Percentiles rank a stretch among this genome's conserved stretches.
These are phyloP conservation scores for Leucophenga varia DNA, from an alignment of 1,140 invertebrate species.

Conservation along the genomic window DNA sequence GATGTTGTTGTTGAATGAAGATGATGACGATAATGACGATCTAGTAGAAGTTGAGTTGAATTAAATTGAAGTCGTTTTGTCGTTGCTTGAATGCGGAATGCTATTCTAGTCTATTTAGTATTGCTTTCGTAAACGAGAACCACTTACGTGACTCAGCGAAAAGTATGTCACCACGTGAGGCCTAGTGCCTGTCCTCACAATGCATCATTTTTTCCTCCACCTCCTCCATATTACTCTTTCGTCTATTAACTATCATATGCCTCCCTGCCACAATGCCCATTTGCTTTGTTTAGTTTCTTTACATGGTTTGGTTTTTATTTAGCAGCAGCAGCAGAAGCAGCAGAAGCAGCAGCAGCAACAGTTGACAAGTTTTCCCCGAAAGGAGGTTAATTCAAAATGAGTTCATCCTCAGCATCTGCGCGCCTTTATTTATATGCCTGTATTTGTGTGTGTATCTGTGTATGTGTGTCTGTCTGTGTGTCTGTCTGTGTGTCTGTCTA, in stretches of 20 bases:
- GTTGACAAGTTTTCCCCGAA: slow-evolving; percentile 17
- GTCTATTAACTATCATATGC: slow-evolving; percentile 13
- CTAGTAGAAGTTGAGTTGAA: too few species aligned
- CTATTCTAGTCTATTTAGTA: too few species aligned
- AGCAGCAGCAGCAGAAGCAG: too few species aligned
- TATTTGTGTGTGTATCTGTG: slow-evolving; percentile 21
- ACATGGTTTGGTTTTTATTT: too few species aligned
- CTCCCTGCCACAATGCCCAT: slow-evolving; percentile 7
- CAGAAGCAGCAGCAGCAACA: slow-evolving; percentile 12
- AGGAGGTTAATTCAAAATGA: slow-evolving; percentile 37
- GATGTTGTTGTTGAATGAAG: too few species aligned
- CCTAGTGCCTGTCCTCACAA: slow-evolving; percentile 15
- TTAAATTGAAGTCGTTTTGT: too few species aligned
- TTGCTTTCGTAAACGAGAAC: too few species aligned
- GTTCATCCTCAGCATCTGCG: slow-evolving; percentile 44
- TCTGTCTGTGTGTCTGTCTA: slow-evolving; percentile 17
- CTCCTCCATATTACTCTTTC: slow-evolving; percentile 3
- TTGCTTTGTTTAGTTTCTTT: too few species aligned
- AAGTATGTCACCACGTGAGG: slow-evolving; percentile 30
- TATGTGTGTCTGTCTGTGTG: slow-evolving; percentile 23
- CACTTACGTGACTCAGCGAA: slow-evolving; percentile 21
- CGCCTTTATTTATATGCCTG: too few species aligned
- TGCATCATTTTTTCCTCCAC: slow-evolving; percentile 10
- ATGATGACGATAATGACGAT: too few species aligned
- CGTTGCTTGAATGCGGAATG: too few species aligned